Conservation (phyloP, 92 coral and sea anemone species). For the Paramuricea clavata region DNA sequence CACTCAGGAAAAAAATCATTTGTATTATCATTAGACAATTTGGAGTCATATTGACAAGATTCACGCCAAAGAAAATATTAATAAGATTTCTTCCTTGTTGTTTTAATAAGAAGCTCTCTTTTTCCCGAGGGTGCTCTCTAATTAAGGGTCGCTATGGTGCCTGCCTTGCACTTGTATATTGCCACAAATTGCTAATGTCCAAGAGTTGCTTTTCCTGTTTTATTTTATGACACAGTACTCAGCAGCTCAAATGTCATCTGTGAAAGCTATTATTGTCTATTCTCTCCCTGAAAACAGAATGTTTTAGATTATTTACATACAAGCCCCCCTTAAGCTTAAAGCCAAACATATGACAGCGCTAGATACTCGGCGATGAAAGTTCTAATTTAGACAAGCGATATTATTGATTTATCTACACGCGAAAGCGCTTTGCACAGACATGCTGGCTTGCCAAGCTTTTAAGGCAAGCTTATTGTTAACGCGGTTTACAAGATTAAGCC, state of each 20-base stretch:
- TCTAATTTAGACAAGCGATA: conserved; percentile 31
- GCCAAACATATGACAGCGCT: neutral
- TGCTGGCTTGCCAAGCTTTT: conserved; percentile 42
- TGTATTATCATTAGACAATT: conserved; percentile 3
- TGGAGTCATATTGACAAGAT: conserved; percentile 10
- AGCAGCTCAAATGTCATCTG: conserved; percentile 30
- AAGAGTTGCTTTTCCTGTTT: conserved; percentile 29
- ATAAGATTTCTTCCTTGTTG: conserved; percentile 23
- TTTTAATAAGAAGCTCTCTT: conserved; percentile 32
- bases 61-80: conserved; percentile 32
- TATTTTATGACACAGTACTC: neutral
- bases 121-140: conserved; percentile 47
- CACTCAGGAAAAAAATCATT: neutral
- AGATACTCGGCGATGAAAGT: conserved; percentile 8
- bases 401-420: conserved; percentile 27
- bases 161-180: conserved; percentile 17
- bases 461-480: conserved; percentile 6
- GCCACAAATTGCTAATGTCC: neutral
- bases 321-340: conserved; percentile 22
- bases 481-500: conserved; percentile 41
- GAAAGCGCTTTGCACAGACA: conserved; percentile 43
- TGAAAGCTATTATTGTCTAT: conserved; percentile 5
- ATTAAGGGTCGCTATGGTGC: conserved; percentile 22
- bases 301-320: conserved; percentile 16
- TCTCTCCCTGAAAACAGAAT: conserved; percentile 8